These are phyloP conservation scores for Poecilia picta DNA, from an alignment of 2,797 vertebrate species.

Conservation along the genomic window DNA sequence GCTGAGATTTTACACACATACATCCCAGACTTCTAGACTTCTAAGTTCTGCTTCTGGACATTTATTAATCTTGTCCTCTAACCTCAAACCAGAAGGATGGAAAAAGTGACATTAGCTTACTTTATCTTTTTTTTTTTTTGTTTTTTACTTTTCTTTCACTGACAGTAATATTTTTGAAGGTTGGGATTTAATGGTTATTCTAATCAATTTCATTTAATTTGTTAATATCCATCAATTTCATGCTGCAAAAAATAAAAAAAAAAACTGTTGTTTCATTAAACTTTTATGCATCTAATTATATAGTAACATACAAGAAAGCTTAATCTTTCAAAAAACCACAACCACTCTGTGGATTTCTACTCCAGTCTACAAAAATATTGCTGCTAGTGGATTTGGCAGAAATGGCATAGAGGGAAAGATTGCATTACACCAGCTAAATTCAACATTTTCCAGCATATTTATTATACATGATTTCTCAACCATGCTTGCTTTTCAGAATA, in stretches of 20 bases:
- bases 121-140: not conserved
- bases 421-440: too few species aligned
- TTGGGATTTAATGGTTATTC: not conserved
- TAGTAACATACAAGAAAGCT: not conserved
- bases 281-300: not conserved
- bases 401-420: not conserved
- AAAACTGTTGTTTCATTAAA: not conserved
- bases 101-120: not conserved
- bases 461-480: not conserved
- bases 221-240: not conserved
- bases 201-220: not conserved
- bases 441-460: not conserved
- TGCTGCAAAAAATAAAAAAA: not conserved
- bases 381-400: not conserved
- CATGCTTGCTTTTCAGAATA: not conserved
- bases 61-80: not conserved
- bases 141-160: not conserved
- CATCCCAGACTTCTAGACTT: not conserved
- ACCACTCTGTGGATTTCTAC: not conserved
- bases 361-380: not conserved
- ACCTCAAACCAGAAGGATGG: not conserved
- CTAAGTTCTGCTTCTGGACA: not conserved
- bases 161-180: not conserved
- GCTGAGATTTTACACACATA: conserved; percentile 1
- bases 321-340: not conserved